phyloP scores from a whole-genome alignment of 2,888 invertebrate genomes.

The Plagodis pulveraria region DNA sequence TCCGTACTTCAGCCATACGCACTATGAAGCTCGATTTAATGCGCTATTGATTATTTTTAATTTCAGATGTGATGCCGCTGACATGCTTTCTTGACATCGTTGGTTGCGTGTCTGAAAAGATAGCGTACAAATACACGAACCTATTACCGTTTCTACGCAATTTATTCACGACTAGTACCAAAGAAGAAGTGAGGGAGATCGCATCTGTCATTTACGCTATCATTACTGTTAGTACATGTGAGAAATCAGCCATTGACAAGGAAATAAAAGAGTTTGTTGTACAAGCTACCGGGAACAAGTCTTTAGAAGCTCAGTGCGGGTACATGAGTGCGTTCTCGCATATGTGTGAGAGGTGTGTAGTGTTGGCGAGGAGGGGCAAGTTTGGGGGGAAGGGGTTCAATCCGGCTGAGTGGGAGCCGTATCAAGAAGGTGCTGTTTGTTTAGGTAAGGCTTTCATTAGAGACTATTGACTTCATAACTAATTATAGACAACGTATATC shows the following conservation, averaged over 20 bases:
- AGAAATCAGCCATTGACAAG: constrained; percentile 78
- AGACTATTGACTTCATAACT: too few relatives aligned
- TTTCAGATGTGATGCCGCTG: constrained; percentile 86
- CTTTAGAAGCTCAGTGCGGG: constrained; percentile 91
- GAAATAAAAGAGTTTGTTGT: constrained; percentile 81
- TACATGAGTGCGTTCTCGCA: constrained; percentile 89
- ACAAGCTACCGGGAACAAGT: constrained; percentile 82
- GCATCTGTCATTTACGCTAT: constrained; percentile 91
- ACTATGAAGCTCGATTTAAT: too few relatives aligned
- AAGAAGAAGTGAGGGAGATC: constrained; percentile 90
- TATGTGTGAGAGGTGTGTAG: constrained; percentile 88
- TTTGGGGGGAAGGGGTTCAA: constrained; percentile 76
- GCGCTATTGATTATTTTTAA: constrained; percentile 1
- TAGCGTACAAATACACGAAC: constrained; percentile 86
- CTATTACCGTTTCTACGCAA: constrained; percentile 87
- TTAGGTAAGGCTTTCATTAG: constrained; percentile 77
- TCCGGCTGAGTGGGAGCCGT: constrained; percentile 84
- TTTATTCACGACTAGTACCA: constrained; percentile 87
- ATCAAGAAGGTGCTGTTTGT: constrained; percentile 82
- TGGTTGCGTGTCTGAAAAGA: constrained; percentile 90
- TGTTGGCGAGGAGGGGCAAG: constrained; percentile 68
- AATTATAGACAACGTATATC: too few relatives aligned
- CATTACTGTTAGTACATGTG: constrained; percentile 86
- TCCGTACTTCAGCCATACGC: too few relatives aligned
- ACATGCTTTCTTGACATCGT: constrained; percentile 93